These are phyloP conservation scores for Gymnoscelis rufifasciata DNA, from an alignment of 2,888 invertebrate genomes.

Conservation along the genomic window DNA sequence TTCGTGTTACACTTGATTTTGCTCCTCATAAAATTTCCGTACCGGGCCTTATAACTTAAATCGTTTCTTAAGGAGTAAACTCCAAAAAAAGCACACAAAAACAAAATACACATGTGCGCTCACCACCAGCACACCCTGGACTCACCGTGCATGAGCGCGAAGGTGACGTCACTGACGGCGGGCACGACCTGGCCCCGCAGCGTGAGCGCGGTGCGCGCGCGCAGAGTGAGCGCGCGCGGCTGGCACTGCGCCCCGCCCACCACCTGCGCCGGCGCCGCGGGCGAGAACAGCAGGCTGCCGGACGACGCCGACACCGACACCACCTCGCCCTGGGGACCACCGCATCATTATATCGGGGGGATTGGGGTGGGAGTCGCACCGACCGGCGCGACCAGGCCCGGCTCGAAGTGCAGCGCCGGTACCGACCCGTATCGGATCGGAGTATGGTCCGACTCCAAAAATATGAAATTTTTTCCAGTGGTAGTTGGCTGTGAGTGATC, in stretches of 20 bases:
- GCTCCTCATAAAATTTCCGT: too few species aligned
- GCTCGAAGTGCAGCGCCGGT: too few species aligned
- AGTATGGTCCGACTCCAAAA: too few species aligned
- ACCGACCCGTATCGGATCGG: too few species aligned
- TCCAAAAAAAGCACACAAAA: too few species aligned
- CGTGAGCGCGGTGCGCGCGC: conserved; percentile 81
- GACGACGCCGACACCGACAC: conserved; percentile 84
- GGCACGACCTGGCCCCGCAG: conserved; percentile 82
- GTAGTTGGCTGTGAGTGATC: too few species aligned
- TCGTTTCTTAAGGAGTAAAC: too few species aligned
- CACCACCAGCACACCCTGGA: background rate
- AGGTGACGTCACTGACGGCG: conserved; percentile 77
- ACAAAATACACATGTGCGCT: too few species aligned
- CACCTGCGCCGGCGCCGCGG: conserved; percentile 78
- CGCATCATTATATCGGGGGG: background rate
- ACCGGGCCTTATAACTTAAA: too few species aligned
- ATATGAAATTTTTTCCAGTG: too few species aligned
- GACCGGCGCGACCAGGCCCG: too few species aligned
- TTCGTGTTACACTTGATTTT: too few species aligned
- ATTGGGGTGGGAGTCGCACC: background rate
- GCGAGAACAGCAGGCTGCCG: conserved; percentile 84
- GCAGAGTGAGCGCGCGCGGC: conserved; percentile 82
- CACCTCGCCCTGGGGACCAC: conserved; percentile 61
- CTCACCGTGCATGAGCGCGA: conserved; percentile 58
- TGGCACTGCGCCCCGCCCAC: conserved; percentile 83